Conservation (phyloP, 2,888 invertebrate species). For the Himalopsyche kuldschensis region DNA sequence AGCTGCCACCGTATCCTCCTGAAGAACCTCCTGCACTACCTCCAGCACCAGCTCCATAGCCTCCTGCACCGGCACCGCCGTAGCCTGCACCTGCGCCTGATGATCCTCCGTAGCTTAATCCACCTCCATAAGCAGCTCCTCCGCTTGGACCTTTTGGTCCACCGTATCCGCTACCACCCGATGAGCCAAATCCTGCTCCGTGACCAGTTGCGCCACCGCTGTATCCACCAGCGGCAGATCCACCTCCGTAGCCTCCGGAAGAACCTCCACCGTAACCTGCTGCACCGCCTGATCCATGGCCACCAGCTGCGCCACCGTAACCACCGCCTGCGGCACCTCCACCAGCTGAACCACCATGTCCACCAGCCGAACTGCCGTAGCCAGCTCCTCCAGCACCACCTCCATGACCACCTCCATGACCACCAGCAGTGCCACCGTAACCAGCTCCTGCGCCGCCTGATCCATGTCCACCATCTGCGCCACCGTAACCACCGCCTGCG, state of each 20-base stretch:
- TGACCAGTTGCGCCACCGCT: background rate
- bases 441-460: background rate
- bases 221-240: background rate
- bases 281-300: background rate
- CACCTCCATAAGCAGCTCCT: background rate
- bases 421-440: constrained; percentile 6
- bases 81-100: background rate
- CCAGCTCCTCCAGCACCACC: background rate
- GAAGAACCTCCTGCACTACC: background rate
- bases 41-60: background rate
- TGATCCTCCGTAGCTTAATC: background rate
- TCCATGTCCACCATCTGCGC: background rate
- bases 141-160: background rate
- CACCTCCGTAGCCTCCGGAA: background rate
- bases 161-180: background rate
- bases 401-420: background rate
- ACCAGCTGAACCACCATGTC: constrained; percentile 1
- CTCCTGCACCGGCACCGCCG: constrained; percentile 4
- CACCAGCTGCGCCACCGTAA: background rate
- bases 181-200: background rate
- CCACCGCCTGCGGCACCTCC: background rate
- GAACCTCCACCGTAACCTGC: background rate
- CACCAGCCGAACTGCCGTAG: constrained; percentile 4
- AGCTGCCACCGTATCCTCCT: background rate
- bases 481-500: background rate